Evolutionary conservation across 2,888 invertebrate species (phyloP), one percentile per base, ranked within the genome.

Genomic region (Euclidia mi): DNA sequence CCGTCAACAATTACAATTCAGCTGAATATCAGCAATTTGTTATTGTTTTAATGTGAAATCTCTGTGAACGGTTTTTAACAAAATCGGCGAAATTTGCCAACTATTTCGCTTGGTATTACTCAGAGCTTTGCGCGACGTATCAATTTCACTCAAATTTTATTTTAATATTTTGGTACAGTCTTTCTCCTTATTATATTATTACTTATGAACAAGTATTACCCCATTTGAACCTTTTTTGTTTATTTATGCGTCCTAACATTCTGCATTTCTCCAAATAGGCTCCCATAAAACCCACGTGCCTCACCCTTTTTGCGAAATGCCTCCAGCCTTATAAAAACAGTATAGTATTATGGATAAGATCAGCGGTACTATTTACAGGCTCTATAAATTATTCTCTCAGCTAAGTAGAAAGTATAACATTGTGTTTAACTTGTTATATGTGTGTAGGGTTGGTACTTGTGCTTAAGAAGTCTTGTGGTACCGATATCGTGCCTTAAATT

Each of bases 321-420:
- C 12, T 31, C 31, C n/a, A n/a, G n/a, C 28, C 50, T 7, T 58
- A 38, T 15, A 50, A 46, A 55, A 48, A 58, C 45, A 15, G 42
- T 47, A 50, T 50, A 46, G 59, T 53, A 51, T 41, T 37, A 51
- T 34, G 31, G 41, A 58, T 45, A 46, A 37, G 15, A 50, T 31
- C 47, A n/a, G 18, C 14, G 11, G 48, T 49, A 37, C 47, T 47
- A 56, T 67, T 55, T 52, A 46, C 48, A 52, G 29, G 31, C 35
- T 37, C 45, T 32, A 65, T 65, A 64, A 64, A 64, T 65, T 64
- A 58, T 63, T 47, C 56, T 37, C 7, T 43, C 31, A 42, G 31
- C 18, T 52, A 47, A 44, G 48, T 31, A 43, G 49, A 62, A 56
- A 58, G 38, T 56, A 52, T 34, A 50, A 25, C 17, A 31, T 31